These are phyloP conservation scores for Dryas iulia DNA, from an alignment of 1,140 invertebrate species.

Conservation along the genomic window DNA sequence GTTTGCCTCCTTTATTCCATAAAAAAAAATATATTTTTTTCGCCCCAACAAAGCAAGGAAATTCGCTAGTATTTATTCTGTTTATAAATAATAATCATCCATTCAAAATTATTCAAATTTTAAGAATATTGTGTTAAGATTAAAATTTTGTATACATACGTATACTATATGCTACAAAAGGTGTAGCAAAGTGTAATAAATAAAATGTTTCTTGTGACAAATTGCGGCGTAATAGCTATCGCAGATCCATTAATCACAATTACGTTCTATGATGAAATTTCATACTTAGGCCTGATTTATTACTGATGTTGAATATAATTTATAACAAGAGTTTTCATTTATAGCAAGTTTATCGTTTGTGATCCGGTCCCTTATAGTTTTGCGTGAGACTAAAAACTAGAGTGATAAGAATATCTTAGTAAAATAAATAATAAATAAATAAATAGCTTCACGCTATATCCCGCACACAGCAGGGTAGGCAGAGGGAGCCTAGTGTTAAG, in stretches of 20 bases:
- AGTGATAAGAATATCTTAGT: no score
- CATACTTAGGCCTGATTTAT: slow-evolving; percentile 3
- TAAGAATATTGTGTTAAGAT: not conserved
- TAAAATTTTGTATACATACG: not conserved
- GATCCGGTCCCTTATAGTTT: not conserved
- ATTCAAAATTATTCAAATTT: not conserved
- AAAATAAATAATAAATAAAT: no score
- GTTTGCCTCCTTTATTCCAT: no score
- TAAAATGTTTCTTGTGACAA: not conserved
- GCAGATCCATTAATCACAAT: not conserved
- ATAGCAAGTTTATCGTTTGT: not conserved
- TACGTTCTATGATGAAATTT: slow-evolving; percentile 2
- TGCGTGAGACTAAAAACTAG: no score
- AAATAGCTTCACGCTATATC: no score
- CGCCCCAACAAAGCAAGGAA: no score
- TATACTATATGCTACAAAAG: slow-evolving; percentile 29
- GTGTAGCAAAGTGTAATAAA: not conserved
- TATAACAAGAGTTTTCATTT: not conserved
- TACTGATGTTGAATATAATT: not conserved
- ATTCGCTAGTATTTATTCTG: no score
- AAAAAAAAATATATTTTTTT: no score
- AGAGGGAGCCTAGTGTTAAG: no score
- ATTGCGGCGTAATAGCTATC: not conserved
- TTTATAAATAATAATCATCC: no score
- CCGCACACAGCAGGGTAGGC: no score